phyloP scores from a whole-genome alignment of 1,140 invertebrate genomes.

The Glossosoma conforme region DNA sequence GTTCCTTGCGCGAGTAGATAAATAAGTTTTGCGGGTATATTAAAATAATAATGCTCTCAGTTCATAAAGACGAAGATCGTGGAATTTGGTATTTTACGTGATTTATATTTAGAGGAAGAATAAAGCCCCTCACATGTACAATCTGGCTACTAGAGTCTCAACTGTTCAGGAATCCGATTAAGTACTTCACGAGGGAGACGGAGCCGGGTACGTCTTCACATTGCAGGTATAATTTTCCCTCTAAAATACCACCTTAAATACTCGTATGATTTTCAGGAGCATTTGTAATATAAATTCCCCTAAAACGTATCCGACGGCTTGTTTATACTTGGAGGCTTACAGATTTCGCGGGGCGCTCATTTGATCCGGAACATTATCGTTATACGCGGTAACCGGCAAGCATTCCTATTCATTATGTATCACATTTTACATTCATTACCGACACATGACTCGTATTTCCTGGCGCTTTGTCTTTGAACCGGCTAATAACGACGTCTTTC shows the following conservation, averaged over 20 bases:
- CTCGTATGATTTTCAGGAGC: slow-evolving; percentile 8
- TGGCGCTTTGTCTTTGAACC: slow-evolving; percentile 21
- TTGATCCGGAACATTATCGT: slow-evolving; percentile 2
- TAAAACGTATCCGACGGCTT: slow-evolving; percentile 11
- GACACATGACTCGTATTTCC: slow-evolving; percentile 28
- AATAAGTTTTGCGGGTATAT: too few species aligned
- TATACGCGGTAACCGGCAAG: slow-evolving; percentile 8
- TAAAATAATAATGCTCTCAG: too few species aligned
- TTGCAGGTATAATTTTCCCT: slow-evolving; percentile 3
- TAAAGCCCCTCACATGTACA: too few species aligned
- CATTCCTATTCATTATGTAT: slow-evolving; percentile 28
- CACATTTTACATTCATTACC: slow-evolving; percentile 30
- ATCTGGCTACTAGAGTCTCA: too few species aligned
- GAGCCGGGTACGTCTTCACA: too few species aligned
- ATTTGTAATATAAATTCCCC: slow-evolving; percentile 16
- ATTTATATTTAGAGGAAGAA: too few species aligned
- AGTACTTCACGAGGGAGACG: slow-evolving; percentile 1
- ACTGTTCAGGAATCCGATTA: slow-evolving; percentile 2
- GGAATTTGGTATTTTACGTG: too few species aligned
- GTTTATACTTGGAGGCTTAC: slow-evolving; percentile 7
- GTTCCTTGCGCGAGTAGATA: too few species aligned
- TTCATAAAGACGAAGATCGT: too few species aligned
- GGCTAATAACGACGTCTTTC: slow-evolving; percentile 20
- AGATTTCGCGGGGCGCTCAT: slow-evolving; percentile 6
- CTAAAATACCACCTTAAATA: slow-evolving; percentile 10